phyloP scores from a whole-genome alignment of 1,140 invertebrate species.

The Rhagoletis pomonella region DNA sequence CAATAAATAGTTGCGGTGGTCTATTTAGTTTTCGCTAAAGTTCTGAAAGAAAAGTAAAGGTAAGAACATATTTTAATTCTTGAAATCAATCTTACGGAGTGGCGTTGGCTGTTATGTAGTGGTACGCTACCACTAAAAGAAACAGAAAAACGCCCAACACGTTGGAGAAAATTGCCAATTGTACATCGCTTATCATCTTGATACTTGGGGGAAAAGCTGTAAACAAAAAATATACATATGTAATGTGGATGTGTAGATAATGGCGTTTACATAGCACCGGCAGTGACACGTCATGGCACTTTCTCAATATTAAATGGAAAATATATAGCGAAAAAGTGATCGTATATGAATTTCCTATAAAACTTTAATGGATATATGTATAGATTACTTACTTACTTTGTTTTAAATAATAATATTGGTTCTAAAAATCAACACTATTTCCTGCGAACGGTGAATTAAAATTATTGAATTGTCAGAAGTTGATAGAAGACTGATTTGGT shows the following conservation, averaged over 20 bases:
- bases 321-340: background rate
- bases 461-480: no score
- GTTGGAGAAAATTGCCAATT: conserved; percentile 97
- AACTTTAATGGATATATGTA: background rate
- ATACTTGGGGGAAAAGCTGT: background rate
- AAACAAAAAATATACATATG: background rate
- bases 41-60: conserved; percentile 62
- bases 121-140: conserved; percentile 95
- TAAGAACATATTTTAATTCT: background rate
- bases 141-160: conserved; percentile 95
- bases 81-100: conserved; percentile 64
- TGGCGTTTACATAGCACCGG: background rate
- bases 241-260: background rate
- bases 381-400: no score
- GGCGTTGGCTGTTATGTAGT: conserved; percentile 94
- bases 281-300: conserved; percentile 1
- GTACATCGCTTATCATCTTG: conserved; percentile 96
- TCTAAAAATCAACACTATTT: no score
- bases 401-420: no score
- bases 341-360: background rate
- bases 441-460: no score
- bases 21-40: conserved; percentile 66
- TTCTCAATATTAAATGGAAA: background rate
- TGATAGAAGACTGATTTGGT: no score
- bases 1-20: conserved; percentile 54